Evolutionary conservation across 2,113 vertebrate genomes (phyloP), one percentile per base, ranked within the genome.

Genomic region (Gadus macrocephalus): DNA sequence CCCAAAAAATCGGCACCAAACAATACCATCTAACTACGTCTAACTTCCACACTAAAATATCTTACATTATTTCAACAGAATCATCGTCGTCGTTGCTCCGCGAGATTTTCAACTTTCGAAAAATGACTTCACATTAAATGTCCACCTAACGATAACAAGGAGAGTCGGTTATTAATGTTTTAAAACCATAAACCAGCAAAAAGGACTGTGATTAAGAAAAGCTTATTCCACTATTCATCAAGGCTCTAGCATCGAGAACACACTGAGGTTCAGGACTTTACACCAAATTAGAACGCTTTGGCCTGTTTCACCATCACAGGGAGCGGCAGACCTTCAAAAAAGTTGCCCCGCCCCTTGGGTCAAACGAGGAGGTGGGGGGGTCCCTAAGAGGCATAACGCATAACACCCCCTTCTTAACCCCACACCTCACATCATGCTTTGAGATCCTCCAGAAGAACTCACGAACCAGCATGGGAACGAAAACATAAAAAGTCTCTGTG

Each of bases 1-100:
- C 25, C 73, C 49, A 53, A 69, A 56, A 56, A 69, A 74, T 73
- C 69, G 78, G 25, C 63, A 65, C 63, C 35, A 66, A 59, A 49
- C 84, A 83, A 85, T 58, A 74, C 78, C 79, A 79, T 83, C 16
- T 67, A 84, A 49, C 80, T 35, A 35, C 6, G 31, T 35, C 31
- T 35, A 35, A 35, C 31, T 4, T 35, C 4, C 31, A 35, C 31
- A 85, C 81, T 86, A 85, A 87, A 90, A 87, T 87, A 82, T 79
- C 81, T 77, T 87, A 91, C 88, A 90, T 76, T 66, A 77, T 86
- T 88, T 87, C 80, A 86, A 82, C 81, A 86, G 63, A 86, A 79
- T 81, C 17, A 70, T 42, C 55, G 64, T 20, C 53, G 66, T 70
- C 28, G 38, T 64, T 27, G n/a, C 4, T 6, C 3, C 12, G 3